A percentile compares a stretch with the other conserved stretches of the same genome.
phyloP scores from a whole-genome alignment of 2,888 invertebrate species.

The Drosophila austrosaltans region DNA sequence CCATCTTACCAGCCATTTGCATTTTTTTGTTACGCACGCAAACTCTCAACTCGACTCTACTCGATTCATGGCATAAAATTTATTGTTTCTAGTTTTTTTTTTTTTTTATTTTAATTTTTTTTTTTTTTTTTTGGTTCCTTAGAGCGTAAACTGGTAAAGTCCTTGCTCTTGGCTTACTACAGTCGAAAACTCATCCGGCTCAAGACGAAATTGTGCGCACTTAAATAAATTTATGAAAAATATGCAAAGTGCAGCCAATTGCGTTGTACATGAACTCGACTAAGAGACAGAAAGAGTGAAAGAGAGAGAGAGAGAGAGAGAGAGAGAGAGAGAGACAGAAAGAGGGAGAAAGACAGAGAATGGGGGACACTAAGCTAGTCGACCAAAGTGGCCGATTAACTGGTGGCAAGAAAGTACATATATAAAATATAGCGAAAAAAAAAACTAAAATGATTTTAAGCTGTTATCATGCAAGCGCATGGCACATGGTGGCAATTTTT shows the following conservation, averaged over 20 bases:
- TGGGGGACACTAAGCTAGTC: not conserved
- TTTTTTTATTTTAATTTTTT: not conserved
- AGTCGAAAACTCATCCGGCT: constrained; percentile 14
- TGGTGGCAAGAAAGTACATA: constrained; percentile 2
- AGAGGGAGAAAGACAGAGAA: not conserved
- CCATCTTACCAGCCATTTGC: not conserved
- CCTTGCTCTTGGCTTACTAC: not conserved
- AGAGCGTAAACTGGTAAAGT: not conserved
- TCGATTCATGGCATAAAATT: constrained; percentile 1
- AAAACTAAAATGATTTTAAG: not conserved
- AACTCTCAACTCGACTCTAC: not conserved
- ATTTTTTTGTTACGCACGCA: constrained; percentile 11
- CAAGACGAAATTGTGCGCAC: constrained; percentile 30
- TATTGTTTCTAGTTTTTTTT: constrained; percentile 10
- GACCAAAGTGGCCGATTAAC: constrained; percentile 8
- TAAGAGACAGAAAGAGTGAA: not conserved
- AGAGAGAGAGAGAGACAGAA: not conserved
- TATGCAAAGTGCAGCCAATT: constrained; percentile 54
- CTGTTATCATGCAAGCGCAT: not conserved
- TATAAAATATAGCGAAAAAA: not conserved
- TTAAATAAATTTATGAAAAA: constrained; percentile 46
- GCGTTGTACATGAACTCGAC: constrained; percentile 20
- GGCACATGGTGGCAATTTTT: not conserved
- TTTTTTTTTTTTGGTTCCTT: not conserved
- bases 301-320: not conserved